phyloP scores from a whole-genome alignment of 2,797 vertebrate species.

The Enteromius radiatus region DNA sequence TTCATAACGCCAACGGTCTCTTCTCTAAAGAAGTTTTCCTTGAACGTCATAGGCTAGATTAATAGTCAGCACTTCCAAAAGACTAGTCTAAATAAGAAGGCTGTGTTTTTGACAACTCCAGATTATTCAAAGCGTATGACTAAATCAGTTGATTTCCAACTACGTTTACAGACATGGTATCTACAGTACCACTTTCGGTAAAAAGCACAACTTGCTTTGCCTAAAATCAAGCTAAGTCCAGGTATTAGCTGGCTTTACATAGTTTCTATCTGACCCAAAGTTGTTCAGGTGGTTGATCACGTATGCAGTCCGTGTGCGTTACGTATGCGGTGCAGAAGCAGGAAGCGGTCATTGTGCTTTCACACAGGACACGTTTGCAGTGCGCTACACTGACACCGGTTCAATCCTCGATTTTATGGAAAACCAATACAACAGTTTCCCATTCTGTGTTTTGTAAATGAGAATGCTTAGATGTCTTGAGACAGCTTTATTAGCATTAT shows the following conservation, averaged over 20 bases:
- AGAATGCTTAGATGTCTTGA: too few species aligned
- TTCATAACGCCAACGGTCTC: not conserved
- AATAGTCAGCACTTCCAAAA: conserved; percentile 14
- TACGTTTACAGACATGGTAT: not conserved
- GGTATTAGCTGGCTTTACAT: too few species aligned
- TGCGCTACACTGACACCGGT: too few species aligned
- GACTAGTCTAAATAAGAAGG: not conserved
- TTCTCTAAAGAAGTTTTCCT: conserved; percentile 14
- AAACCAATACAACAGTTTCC: too few species aligned
- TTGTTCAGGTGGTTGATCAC: not conserved
- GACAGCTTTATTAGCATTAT: too few species aligned
- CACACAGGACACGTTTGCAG: too few species aligned
- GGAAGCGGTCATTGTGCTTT: too few species aligned
- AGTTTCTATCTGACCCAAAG: not conserved
- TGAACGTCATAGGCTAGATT: conserved; percentile 40
- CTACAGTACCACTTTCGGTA: not conserved
- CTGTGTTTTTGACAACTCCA: not conserved
- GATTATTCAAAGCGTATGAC: not conserved
- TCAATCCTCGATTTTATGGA: too few species aligned
- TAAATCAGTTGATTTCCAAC: not conserved
- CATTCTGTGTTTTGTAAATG: too few species aligned
- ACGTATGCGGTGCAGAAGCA: too few species aligned
- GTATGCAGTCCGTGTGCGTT: too few species aligned
- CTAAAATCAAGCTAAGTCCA: not conserved
- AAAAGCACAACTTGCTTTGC: not conserved